Evolutionary conservation across 2,113 vertebrate genomes (phyloP).

Genomic region (Amblyopsis rosae): DNA sequence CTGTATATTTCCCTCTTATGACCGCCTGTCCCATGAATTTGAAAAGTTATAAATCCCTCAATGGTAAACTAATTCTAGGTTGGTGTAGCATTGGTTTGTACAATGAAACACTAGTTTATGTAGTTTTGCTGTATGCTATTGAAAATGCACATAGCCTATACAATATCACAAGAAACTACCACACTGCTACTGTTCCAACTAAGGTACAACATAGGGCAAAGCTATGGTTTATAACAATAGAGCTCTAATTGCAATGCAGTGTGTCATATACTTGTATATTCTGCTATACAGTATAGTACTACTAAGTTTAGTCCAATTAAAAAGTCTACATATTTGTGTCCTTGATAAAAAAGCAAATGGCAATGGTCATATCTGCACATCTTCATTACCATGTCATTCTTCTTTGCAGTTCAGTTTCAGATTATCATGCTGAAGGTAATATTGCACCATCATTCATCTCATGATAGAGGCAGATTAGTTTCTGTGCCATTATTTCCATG

Average conservation of each 20-base stretch:
- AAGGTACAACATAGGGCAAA: too few species aligned
- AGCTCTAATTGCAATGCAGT: too few species aligned
- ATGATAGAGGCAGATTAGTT: conserved; percentile 59
- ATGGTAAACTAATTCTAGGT: neutral
- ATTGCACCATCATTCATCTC: conserved; percentile 54
- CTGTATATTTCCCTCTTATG: neutral
- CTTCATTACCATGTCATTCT: conserved; percentile 35
- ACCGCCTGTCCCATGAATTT: neutral
- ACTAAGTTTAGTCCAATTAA: conserved; percentile 3
- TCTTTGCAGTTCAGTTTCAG: conserved; percentile 35
- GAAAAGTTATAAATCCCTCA: too few species aligned
- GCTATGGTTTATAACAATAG: too few species aligned
- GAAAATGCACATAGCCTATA: too few species aligned
- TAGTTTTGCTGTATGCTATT: neutral
- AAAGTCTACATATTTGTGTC: conserved; percentile 28
- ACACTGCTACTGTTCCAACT: conserved; percentile 7
- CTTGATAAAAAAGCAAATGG: conserved; percentile 27
- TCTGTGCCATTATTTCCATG: conserved; percentile 64
- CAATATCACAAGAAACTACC: too few species aligned
- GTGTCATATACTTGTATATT: too few species aligned
- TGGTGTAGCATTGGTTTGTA: neutral
- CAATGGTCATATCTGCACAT: conserved; percentile 38
- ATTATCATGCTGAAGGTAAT: conserved; percentile 38
- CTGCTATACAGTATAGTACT: too few species aligned
- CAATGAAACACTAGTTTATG: neutral